A percentile compares a stretch with the other conserved stretches of the same genome.
phyloP scores from a whole-genome alignment of 2,113 vertebrate genomes.

The Bufo gargarizans region DNA sequence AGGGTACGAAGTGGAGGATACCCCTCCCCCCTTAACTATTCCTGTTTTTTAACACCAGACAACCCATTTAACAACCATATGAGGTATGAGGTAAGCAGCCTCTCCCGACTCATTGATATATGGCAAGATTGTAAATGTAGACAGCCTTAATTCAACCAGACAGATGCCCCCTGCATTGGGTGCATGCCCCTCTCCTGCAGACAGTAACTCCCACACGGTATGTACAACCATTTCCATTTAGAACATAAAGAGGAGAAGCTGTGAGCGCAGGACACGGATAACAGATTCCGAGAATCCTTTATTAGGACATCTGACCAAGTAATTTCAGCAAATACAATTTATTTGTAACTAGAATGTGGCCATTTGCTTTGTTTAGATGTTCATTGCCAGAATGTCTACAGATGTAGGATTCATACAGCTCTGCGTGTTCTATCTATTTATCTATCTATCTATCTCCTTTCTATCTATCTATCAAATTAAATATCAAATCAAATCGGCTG shows the following conservation, averaged over 20 bases:
- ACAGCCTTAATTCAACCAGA: no score
- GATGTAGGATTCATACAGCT: neutral
- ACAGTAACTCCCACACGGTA: no score
- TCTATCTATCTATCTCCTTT: conserved; percentile 8
- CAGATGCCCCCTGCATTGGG: no score
- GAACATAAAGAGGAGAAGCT: neutral
- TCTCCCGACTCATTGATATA: no score
- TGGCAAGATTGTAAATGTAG: no score
- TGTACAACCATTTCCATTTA: neutral
- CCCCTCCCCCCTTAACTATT: no score
- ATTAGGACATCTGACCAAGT: neutral
- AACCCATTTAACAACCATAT: no score
- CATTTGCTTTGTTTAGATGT: neutral
- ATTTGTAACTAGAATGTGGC: neutral
- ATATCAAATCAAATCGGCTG: no score
- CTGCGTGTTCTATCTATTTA: neutral
- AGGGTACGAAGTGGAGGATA: neutral
- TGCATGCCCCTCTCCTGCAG: no score
- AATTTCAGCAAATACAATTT: neutral
- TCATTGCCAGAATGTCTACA: neutral
- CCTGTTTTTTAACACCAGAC: no score
- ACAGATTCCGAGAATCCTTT: conserved; percentile 8
- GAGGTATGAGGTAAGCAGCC: no score
- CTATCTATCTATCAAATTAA: conserved; percentile 14
- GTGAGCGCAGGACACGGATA: neutral